Conservation (phyloP, 92 coral and sea anemone species). For the Zoanthus solanderi region DNA sequence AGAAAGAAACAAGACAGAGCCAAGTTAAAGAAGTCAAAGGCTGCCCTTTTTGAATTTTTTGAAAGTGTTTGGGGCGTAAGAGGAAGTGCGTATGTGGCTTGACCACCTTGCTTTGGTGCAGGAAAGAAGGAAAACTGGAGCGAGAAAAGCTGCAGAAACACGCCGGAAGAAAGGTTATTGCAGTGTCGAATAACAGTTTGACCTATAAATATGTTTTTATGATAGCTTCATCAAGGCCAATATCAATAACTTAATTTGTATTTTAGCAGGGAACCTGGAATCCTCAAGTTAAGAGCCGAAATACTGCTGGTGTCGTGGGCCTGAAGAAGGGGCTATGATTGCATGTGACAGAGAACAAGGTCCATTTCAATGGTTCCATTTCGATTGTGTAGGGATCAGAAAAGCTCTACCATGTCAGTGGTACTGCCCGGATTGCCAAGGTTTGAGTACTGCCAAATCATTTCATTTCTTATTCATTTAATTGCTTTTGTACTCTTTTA, state of each 20-base stretch:
- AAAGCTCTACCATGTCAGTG: conserved; percentile 47
- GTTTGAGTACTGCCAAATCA: neutral
- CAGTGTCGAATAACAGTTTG: neutral
- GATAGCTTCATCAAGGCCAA: neutral
- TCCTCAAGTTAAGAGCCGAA: conserved; percentile 32
- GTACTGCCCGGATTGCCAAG: conserved; percentile 11
- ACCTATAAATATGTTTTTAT: neutral
- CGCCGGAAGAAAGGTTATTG: neutral
- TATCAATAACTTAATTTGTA: conserved; percentile 13
- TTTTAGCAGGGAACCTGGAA: conserved; percentile 12
- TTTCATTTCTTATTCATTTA: neutral
- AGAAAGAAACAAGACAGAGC: neutral
- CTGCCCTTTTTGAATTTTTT: neutral
- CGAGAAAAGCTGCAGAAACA: neutral
- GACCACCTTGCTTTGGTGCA: neutral
- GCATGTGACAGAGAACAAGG: conserved; percentile 36
- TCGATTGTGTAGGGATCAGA: conserved; percentile 50
- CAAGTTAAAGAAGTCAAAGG: neutral
- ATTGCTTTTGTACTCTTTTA: neutral
- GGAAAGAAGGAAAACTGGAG: neutral
- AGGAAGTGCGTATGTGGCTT: neutral
- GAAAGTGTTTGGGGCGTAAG: neutral
- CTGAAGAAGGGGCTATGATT: conserved; percentile 39
- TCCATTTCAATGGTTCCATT: conserved; percentile 49
- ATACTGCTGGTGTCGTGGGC: conserved; percentile 33